These are phyloP conservation scores for Drosophila kepulauana DNA, from an alignment of 1,140 invertebrate species.

Conservation along the genomic window DNA sequence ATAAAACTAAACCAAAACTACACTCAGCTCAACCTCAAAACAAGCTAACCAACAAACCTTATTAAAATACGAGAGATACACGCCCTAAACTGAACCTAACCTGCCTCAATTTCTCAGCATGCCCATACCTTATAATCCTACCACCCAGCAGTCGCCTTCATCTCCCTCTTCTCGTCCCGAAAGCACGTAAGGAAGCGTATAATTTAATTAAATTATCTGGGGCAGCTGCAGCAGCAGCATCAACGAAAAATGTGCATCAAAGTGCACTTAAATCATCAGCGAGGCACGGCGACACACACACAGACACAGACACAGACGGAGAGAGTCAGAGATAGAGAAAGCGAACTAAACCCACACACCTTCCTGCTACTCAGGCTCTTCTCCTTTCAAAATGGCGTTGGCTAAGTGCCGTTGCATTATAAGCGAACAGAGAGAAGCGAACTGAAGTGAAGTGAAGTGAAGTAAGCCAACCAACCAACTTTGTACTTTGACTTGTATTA, in stretches of 20 bases:
- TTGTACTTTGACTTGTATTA: slow-evolving; percentile 82
- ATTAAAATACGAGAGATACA: slow-evolving; percentile 73
- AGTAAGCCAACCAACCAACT: slow-evolving; percentile 59
- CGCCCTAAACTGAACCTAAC: slow-evolving; percentile 55
- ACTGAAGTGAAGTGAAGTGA: slow-evolving; percentile 34
- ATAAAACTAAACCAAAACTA: slow-evolving; percentile 76
- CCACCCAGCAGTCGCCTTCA: background rate
- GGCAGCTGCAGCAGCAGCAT: slow-evolving; percentile 67
- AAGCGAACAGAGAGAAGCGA: slow-evolving; percentile 51
- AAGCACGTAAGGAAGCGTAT: slow-evolving; percentile 79
- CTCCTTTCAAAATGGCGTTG: slow-evolving; percentile 68
- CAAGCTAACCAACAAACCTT: slow-evolving; percentile 81
- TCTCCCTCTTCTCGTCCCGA: slow-evolving; percentile 11
- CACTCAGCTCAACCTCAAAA: slow-evolving; percentile 81
- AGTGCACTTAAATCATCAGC: slow-evolving; percentile 83
- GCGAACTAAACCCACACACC: slow-evolving; percentile 9
- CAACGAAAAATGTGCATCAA: slow-evolving; percentile 82
- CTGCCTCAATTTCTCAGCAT: slow-evolving; percentile 25
- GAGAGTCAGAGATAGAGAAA: slow-evolving; percentile 36
- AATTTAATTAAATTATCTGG: slow-evolving; percentile 83
- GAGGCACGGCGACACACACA: slow-evolving; percentile 79
- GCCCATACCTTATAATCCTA: background rate
- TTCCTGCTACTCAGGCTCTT: background rate
- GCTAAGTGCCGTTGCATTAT: slow-evolving; percentile 76
- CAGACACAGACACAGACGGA: background rate